These are phyloP conservation scores for human (Homo sapiens) DNA, from an alignment of 2,113 vertebrate genomes.

Conservation along the genomic window GRCh38 chr1:98994501-98995000, in stretches of 20 bases:
- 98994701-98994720: not conserved
- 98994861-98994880: not conserved
- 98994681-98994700: not conserved
- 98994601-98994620: not conserved
- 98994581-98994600: not conserved
- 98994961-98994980: no score
- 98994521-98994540: not conserved
- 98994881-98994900: no score
- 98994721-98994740: not conserved
- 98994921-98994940: no score
- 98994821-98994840: constrained; percentile 20
- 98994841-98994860: not conserved
- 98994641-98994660: not conserved
- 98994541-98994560: not conserved
- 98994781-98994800: constrained; percentile 40
- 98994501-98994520: not conserved
- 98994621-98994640: not conserved
- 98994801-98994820: constrained; percentile 41
- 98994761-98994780: constrained; percentile 15
- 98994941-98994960: no score
- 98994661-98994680: not conserved
- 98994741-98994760: constrained; percentile 41
- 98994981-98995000: no score
- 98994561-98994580: not conserved
- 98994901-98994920: no score